phyloP scores from a whole-genome alignment of 2,113 vertebrate genomes.

The Nyctibius bracteatus region DNA sequence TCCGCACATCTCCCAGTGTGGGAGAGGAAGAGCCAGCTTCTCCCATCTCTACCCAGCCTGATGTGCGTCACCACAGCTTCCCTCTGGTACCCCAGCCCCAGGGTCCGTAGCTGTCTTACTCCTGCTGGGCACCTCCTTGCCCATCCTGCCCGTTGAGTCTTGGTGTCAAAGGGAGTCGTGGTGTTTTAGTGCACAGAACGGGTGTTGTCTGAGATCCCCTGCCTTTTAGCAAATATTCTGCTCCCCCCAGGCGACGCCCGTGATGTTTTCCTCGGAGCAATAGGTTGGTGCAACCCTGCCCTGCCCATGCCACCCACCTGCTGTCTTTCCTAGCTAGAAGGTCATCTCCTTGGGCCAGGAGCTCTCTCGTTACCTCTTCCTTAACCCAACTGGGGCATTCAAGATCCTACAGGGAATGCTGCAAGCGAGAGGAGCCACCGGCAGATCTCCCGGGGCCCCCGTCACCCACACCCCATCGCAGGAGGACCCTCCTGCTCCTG shows the following conservation, averaged over 20 bases:
- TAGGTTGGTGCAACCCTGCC: background rate
- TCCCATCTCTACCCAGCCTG: background rate
- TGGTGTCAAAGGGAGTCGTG: accelerated
- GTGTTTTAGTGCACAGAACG: background rate
- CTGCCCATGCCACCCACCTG: background rate
- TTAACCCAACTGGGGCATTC: accelerated
- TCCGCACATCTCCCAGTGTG: accelerated
- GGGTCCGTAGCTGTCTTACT: accelerated
- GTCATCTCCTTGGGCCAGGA: background rate
- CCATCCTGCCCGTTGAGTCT: accelerated
- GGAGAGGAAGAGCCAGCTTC: background rate
- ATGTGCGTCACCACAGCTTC: background rate
- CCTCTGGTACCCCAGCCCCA: accelerated
- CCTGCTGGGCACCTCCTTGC: background rate
- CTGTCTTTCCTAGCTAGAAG: background rate
- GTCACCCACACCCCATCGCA: accelerated
- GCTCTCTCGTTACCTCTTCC: background rate
- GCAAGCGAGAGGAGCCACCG: background rate
- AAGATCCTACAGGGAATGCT: background rate
- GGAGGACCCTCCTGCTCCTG: background rate
- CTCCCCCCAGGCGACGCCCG: background rate
- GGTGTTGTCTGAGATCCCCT: background rate
- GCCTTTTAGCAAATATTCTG: background rate
- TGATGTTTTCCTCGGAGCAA: background rate
- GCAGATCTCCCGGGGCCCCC: background rate